Evolutionary conservation across 2,888 invertebrate genomes (phyloP), one percentile per base, ranked within the genome.

Genomic region (Tiliacea aurago): DNA sequence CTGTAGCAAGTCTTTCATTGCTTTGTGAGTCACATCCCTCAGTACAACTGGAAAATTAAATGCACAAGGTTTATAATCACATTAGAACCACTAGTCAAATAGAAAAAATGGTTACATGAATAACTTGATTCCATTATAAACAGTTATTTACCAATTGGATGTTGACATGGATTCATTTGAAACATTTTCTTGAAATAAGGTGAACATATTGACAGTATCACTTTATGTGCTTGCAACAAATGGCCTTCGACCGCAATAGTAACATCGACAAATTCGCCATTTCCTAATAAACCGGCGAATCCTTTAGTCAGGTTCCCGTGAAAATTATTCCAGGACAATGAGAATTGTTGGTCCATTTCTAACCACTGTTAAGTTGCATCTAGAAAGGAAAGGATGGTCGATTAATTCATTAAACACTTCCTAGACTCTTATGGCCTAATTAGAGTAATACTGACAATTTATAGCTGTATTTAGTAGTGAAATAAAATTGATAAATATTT

Each of bases 281-380:
- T 97, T 84, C 96, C 96, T 80, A 97, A 92, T 89, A 97, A 93
- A 89, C 96, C 96, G 92, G 97, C 96, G 88, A 97, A 97, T 76
- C 97, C 97, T 90, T 97, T 97, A 86, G 97, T 97, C 88, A 97
- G 96, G 91, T 97, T 97, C 82, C 97, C 97, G 93, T 97, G 97
- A 96, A 97, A 97, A 94, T 97, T 97, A 91, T 97, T 97, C 97
- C 97, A 97, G 91, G 97, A 97, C 93, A 97, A 96, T 91, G 97
- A 97, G 91, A 97, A 97, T 93, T 97, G 97, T 94, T 97, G 97
- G 92, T 97, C 97, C 96, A 97, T 97, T 92, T 95, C 91, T 94
- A 97, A 95, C 87, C 90, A 89, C 89, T 90, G 87, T 87, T 87
- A 79, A 73, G 86, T 89, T 84, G 89, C 94, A 93, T 94, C 91